Percentiles rank a stretch among this genome's conserved stretches.
Evolutionary conservation across 2,888 invertebrate genomes (phyloP).

Genomic region (Latheticus oryzae): DNA sequence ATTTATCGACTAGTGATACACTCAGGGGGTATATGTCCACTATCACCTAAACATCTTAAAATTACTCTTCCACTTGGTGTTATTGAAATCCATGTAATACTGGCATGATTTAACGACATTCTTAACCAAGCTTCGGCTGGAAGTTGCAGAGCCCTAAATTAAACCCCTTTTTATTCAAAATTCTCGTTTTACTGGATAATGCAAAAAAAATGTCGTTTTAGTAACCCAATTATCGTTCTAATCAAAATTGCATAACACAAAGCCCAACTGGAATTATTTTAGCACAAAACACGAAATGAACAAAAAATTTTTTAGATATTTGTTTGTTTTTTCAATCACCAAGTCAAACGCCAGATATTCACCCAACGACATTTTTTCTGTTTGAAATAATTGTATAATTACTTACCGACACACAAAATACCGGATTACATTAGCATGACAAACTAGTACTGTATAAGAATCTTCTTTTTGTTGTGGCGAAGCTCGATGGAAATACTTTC

Average conservation of each 20-base stretch:
- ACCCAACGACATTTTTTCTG: no score
- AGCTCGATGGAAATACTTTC: conserved; percentile 93
- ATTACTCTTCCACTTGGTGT: conserved; percentile 88
- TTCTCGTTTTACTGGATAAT: background rate
- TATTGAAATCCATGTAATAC: conserved; percentile 92
- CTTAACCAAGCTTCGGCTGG: conserved; percentile 98
- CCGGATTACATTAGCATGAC: conserved; percentile 97
- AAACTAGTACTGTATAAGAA: conserved; percentile 90
- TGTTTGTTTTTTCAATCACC: no score
- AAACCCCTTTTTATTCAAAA: conserved; percentile 46
- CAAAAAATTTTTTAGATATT: no score
- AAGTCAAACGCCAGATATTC: background rate
- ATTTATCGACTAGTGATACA: conserved; percentile 70
- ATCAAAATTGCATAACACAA: no score
- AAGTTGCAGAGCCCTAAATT: conserved; percentile 90
- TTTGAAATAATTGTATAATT: no score
- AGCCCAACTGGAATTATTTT: no score
- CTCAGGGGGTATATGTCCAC: conserved; percentile 88
- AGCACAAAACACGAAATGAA: no score
- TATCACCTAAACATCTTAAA: conserved; percentile 85
- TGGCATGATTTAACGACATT: conserved; percentile 90
- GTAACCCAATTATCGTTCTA: no score
- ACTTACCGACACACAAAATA: conserved; percentile 90
- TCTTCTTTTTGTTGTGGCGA: conserved; percentile 82
- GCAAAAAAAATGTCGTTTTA: conserved; percentile 1